phyloP scores from a whole-genome alignment of 2,113 vertebrate genomes.

The Sterrhoptilus dennistouni region DNA sequence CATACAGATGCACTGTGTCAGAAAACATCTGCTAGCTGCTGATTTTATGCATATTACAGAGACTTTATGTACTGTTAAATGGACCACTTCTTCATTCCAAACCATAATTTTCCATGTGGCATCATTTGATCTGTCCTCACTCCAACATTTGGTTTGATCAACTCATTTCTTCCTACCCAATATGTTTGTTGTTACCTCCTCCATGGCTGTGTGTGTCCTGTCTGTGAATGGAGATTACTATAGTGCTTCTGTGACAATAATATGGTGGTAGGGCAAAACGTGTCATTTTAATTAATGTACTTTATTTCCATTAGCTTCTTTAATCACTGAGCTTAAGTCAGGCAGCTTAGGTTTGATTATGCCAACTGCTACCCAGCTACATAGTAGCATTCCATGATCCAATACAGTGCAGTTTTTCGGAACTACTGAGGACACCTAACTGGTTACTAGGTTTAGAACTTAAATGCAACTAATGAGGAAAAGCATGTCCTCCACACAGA shows the following conservation, averaged over 20 bases:
- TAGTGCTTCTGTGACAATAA: neutral
- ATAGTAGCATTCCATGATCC: neutral
- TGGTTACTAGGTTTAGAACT: neutral
- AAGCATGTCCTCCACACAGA: neutral
- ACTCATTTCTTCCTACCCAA: constrained; percentile 42
- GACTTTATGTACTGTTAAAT: constrained; percentile 71
- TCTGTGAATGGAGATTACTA: constrained; percentile 14
- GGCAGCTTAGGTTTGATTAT: neutral
- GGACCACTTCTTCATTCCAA: constrained; percentile 64
- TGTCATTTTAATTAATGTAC: neutral
- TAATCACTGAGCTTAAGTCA: neutral
- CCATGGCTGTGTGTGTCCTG: neutral
- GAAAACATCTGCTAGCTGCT: constrained; percentile 68
- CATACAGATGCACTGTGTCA: constrained; percentile 55
- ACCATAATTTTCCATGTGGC: constrained; percentile 66
- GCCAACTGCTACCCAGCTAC: neutral
- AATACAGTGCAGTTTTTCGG: neutral
- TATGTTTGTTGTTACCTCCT: constrained; percentile 32
- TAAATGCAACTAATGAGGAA: neutral
- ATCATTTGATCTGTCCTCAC: constrained; percentile 60
- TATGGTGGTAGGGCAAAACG: neutral
- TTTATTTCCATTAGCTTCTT: constrained; percentile 36
- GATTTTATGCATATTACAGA: constrained; percentile 66
- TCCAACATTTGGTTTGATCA: constrained; percentile 63
- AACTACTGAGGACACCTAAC: neutral